Conservation (phyloP, 2,888 invertebrate genomes). For the Colletes collaris region DNA sequence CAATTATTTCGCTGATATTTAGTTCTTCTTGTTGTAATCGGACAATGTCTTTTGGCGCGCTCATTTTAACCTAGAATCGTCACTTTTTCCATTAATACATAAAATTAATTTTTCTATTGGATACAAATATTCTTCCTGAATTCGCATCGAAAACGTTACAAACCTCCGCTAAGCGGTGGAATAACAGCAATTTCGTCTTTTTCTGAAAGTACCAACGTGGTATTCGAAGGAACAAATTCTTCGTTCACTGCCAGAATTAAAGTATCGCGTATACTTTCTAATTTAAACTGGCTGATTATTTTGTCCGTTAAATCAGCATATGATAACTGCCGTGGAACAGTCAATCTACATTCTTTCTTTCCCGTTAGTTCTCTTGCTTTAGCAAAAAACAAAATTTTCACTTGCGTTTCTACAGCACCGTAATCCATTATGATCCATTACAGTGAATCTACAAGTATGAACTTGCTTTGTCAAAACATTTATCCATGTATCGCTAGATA, state of each 20-base stretch:
- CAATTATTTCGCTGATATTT: slow-evolving; percentile 87
- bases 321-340: slow-evolving; percentile 84
- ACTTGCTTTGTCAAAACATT: too few relatives aligned
- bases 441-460: neutral
- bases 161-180: slow-evolving; percentile 97
- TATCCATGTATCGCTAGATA: too few relatives aligned
- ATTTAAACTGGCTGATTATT: slow-evolving; percentile 86
- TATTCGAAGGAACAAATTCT: slow-evolving; percentile 86
- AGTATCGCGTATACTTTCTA: slow-evolving; percentile 88
- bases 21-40: slow-evolving; percentile 88
- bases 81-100: neutral
- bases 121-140: neutral
- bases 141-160: slow-evolving; percentile 73
- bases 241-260: slow-evolving; percentile 94
- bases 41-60: slow-evolving; percentile 87
- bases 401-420: slow-evolving; percentile 63
- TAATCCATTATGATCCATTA: slow-evolving; percentile 46
- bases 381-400: slow-evolving; percentile 94
- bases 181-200: slow-evolving; percentile 95
- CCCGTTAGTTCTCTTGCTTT: slow-evolving; percentile 93
- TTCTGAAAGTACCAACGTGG: slow-evolving; percentile 85
- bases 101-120: neutral
- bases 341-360: slow-evolving; percentile 84
- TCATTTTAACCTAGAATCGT: slow-evolving; percentile 77
- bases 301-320: slow-evolving; percentile 86